These are phyloP conservation scores for Sinosuthora webbiana DNA, from an alignment of 2,113 vertebrate genomes.

Conservation along the genomic window DNA sequence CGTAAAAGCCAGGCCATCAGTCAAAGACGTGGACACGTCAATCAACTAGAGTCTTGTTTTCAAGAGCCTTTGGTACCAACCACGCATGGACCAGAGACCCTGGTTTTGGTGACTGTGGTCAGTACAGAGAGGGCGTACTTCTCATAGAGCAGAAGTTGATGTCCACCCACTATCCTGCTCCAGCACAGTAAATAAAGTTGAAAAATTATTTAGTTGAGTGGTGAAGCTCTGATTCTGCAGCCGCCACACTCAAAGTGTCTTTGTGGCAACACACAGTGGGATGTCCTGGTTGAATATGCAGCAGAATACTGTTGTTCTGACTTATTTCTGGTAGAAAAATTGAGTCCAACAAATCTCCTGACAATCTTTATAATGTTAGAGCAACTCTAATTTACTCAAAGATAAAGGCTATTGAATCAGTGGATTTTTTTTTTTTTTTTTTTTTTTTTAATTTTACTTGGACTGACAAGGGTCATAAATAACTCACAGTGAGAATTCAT, in stretches of 20 bases:
- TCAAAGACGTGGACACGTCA: rapidly evolving
- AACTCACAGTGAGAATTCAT: not conserved
- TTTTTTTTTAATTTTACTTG: not conserved
- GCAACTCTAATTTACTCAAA: not conserved
- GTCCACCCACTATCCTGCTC: not conserved
- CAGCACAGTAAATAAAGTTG: not conserved
- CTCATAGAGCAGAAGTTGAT: not conserved
- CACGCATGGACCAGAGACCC: not conserved
- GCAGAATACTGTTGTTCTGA: not conserved
- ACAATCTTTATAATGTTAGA: not conserved
- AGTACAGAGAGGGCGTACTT: not conserved
- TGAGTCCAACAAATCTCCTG: not conserved
- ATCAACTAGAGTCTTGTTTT: not conserved
- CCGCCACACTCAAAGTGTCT: not conserved
- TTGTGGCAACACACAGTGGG: not conserved
- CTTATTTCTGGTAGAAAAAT: not conserved
- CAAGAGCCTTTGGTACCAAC: not conserved
- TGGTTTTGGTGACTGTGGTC: not conserved
- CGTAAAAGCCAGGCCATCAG: not conserved
- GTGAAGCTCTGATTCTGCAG: not conserved
- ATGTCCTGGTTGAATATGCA: not conserved
- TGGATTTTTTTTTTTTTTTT: not conserved
- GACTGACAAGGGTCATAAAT: not conserved
- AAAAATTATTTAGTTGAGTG: not conserved
- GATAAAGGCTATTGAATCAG: not conserved